Percentiles rank a stretch among this genome's conserved stretches.
phyloP scores from a whole-genome alignment of 2,888 invertebrate genomes.

The Pemphredon lugubris region DNA sequence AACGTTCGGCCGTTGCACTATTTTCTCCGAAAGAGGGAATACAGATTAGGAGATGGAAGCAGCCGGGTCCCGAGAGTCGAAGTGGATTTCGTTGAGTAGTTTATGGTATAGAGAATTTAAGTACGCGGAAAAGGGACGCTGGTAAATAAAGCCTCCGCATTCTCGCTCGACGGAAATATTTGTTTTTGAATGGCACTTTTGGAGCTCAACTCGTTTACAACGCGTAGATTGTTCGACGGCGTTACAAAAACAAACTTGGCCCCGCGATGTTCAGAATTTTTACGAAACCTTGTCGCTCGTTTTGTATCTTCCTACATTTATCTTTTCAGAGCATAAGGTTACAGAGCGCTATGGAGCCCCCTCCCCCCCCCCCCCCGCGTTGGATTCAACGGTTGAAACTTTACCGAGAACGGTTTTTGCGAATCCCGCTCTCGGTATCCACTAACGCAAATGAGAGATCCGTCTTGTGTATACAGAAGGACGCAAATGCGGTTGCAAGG shows the following conservation, averaged over 20 bases:
- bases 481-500: slow-evolving; percentile 14
- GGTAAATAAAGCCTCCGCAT: slow-evolving; percentile 8
- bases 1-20: neutral
- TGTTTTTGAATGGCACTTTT: no score
- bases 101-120: neutral
- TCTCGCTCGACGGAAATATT: no score
- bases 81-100: slow-evolving; percentile 1
- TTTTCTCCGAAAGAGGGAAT: neutral
- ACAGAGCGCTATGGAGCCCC: no score
- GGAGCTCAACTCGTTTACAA: no score
- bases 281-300: no score
- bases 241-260: no score
- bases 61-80: no score
- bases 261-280: no score
- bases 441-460: slow-evolving; percentile 12
- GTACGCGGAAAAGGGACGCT: slow-evolving; percentile 5
- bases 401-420: slow-evolving; percentile 19
- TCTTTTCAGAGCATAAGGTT: no score
- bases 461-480: slow-evolving; percentile 14
- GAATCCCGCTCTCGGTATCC: neutral
- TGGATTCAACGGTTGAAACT: slow-evolving; percentile 15
- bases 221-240: no score
- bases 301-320: no score
- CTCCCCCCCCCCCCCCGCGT: no score
- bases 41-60: slow-evolving; percentile 4